Percentiles rank a stretch among this genome's conserved stretches.
Evolutionary conservation across 2,113 vertebrate species (phyloP).

Genomic region (Bubo bubo): DNA sequence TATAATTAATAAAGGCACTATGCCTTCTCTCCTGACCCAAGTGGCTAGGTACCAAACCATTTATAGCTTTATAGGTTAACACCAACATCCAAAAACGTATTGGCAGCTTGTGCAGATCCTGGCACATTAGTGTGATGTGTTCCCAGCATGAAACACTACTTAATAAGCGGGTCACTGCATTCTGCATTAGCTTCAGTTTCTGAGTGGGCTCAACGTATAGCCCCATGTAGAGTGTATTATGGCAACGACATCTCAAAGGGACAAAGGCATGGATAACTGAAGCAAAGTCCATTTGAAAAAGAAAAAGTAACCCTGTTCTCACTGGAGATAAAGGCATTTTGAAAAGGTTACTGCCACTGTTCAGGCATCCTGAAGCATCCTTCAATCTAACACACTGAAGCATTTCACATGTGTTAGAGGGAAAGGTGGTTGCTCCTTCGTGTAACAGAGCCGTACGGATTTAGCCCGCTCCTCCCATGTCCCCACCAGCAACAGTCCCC

Average conservation of each 20-base stretch:
- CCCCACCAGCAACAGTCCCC: not conserved
- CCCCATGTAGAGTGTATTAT: slow-evolving; percentile 28
- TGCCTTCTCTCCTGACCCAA: slow-evolving; percentile 56
- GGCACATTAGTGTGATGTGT: slow-evolving; percentile 25
- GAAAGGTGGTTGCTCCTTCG: not conserved
- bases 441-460: rapidly evolving
- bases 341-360: not conserved
- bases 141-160: slow-evolving; percentile 27
- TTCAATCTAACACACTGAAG: not conserved
- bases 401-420: not conserved
- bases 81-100: slow-evolving; percentile 50
- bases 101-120: slow-evolving; percentile 49
- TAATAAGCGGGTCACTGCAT: slow-evolving; percentile 57
- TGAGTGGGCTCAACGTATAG: not conserved
- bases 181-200: slow-evolving; percentile 61
- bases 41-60: slow-evolving; percentile 60
- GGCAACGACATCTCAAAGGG: slow-evolving; percentile 32
- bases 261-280: slow-evolving; percentile 14
- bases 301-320: not conserved
- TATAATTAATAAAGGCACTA: slow-evolving; percentile 57
- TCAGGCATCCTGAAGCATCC: not conserved
- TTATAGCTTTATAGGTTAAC: slow-evolving; percentile 66
- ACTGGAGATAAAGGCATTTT: not conserved
- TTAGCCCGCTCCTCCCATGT: rapidly evolving
- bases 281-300: slow-evolving; percentile 15